Base-by-base conservation (phyloP, 1,140 invertebrate genomes). In the Drosophila melanica region DNA sequence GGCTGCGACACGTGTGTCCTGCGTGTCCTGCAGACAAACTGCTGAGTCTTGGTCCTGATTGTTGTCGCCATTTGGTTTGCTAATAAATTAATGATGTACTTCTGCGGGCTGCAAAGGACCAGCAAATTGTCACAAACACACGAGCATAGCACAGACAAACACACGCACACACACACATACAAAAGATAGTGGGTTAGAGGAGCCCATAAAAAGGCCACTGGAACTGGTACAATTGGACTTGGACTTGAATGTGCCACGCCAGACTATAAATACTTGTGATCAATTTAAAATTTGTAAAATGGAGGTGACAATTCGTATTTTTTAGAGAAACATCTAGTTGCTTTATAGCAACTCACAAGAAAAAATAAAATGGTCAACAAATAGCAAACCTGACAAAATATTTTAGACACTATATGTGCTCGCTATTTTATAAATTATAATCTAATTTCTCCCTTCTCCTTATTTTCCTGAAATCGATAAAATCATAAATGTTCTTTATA, bases 61-160 rank as follows among this genome's bases (percentile, higher is more conserved):
- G 63, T 67, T 59, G 69, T 60, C 70, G 78, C 79, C 77, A 89
- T 89, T 89, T 89, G 85, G 69, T 70, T 89, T 84, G 79, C 85
- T 84, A 89, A 89, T 89, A 89, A 89, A 89, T 89, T 89, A 89
- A 90, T 89, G 84, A 89, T 89, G 82, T 71, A 70, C 77, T 84
- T 84, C 85, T 89, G 65, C 70, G 82, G 71, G 63, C 50, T 48
- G 53, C 51, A 62, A 41, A 69, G 54, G n/a, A 70, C 68, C 73
- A 71, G 54, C 57, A 72, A 67, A 75, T 66, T 86, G 77, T 75
- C 79, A 75, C 84, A 89, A 84, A 84, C 79, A 84, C 79, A 84
- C 79, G 65, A 14, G 63, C 54, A 74, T 64, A 77, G 62, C 45
- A 63, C 37, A 47, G 9, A 27, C 27, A 45, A 6, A 8, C n/a